Evolutionary conservation across 2,888 invertebrate species (phyloP), one percentile per base, ranked within the genome.

Genomic region (Tenthredo distinguenda): DNA sequence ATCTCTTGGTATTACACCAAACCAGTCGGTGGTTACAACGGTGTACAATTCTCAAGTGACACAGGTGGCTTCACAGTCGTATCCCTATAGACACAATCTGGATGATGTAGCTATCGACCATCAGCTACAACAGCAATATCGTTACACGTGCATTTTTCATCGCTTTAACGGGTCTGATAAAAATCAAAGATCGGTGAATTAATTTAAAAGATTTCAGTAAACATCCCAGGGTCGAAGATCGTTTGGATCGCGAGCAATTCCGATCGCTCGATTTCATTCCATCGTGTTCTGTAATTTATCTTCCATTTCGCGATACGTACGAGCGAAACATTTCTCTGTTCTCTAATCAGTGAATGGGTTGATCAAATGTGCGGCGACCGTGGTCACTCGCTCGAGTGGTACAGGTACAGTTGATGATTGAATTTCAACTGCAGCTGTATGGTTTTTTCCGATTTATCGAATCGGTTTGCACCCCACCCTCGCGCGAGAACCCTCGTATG

Each of bases 1-100:
- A 91, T 91, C 89, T 89, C 85, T 87, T 86, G 86, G 71, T 62
- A 31, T 83, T 68, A 50, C 71, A 68, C 15, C 40, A 37, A n/a
- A n/a, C 65, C 68, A 47, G 15, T 68, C 43, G 18, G 15, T 12
- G 47, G 58, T 65, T 50, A 62, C 81, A 62, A 81, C 77, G 47
- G 40, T 37, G 31, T 47, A 68, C 43, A 83, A 83, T 83, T 83
- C 68, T 83, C 68, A 83, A 34, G 68, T 83, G 47, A 12, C 74
- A 47, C 74, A 74, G 26, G 37, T 68, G 68, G 68, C 68, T 68
- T 10, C 74, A 74, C 68, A 34, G 18, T 68, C 34, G 5, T 74
- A 47, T 26, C 74, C 47, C 43, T 21, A 26, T 26, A 12, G 26
- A n/a, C 34, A 34, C 18, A 77, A 77, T 77, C 77, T 77, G 31